phyloP scores from a whole-genome alignment of 2,888 invertebrate genomes.

The Orchesella flavescens region DNA sequence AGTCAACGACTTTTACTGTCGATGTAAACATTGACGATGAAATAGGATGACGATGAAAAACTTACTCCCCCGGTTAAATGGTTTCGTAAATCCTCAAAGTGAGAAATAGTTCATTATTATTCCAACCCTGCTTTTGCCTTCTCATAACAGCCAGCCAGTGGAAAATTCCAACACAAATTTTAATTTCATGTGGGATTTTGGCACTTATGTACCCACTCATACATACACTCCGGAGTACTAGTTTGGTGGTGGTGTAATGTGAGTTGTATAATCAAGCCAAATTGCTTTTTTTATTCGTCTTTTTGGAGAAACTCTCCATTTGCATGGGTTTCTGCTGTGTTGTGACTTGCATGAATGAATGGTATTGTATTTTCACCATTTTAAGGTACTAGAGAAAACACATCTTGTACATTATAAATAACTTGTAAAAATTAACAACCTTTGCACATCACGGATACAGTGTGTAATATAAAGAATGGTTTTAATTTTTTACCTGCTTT shows the following conservation, averaged over 20 bases:
- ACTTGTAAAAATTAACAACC: constrained; percentile 29
- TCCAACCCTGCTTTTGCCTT: not conserved
- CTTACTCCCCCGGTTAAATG: too few species aligned
- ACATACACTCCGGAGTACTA: not conserved
- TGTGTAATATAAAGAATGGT: too few species aligned
- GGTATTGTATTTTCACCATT: not conserved
- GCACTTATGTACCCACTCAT: not conserved
- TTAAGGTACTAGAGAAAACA: not conserved
- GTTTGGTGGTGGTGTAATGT: constrained; percentile 1
- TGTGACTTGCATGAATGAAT: constrained; percentile 17
- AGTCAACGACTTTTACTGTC: too few species aligned
- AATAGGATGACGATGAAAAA: too few species aligned
- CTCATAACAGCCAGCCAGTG: too few species aligned
- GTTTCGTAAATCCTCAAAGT: not conserved
- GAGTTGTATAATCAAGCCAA: constrained; percentile 27
- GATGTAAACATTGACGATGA: too few species aligned
- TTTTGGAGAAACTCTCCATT: not conserved
- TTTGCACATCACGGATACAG: too few species aligned
- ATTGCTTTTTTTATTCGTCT: constrained; percentile 3
- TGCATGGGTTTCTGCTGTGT: not conserved
- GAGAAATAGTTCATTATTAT: constrained; percentile 12
- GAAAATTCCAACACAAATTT: constrained; percentile 10
- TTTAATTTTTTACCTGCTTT: constrained; percentile 80
- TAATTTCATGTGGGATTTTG: constrained; percentile 10
- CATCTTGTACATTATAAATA: constrained; percentile 31